These are phyloP conservation scores for Chaetogeoica ovagalla DNA, from an alignment of 2,888 invertebrate genomes.

Conservation along the genomic window DNA sequence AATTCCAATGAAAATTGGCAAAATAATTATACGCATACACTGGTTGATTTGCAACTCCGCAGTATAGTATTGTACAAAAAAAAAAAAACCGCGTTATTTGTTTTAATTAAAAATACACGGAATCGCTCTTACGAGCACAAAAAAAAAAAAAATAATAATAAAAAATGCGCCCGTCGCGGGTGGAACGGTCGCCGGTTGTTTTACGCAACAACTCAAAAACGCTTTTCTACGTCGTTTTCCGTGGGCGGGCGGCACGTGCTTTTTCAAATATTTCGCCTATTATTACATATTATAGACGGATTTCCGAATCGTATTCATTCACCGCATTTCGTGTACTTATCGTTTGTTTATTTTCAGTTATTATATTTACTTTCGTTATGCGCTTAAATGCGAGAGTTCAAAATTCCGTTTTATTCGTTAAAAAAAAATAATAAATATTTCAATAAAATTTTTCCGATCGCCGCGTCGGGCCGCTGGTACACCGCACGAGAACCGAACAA, in stretches of 20 bases:
- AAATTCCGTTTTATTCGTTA: too few species aligned
- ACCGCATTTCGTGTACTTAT: neutral
- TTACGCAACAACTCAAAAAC: too few species aligned
- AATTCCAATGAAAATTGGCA: conserved; percentile 37
- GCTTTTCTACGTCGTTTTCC: too few species aligned
- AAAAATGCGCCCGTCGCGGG: neutral
- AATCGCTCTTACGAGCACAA: conserved; percentile 27
- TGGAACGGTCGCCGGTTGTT: neutral
- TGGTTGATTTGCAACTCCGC: neutral
- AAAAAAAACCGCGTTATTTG: conserved; percentile 26
- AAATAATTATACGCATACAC: conserved; percentile 1
- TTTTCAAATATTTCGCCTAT: conserved; percentile 14
- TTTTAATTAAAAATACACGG: conserved; percentile 45
- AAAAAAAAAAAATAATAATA: conserved; percentile 4
- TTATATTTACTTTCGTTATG: neutral
- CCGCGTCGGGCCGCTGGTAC: too few species aligned
- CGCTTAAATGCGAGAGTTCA: neutral
- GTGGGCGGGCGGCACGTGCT: too few species aligned
- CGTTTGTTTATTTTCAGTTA: neutral
- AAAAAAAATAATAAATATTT: too few species aligned
- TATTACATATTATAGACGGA: neutral
- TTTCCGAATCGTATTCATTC: neutral
- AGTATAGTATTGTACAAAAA: neutral
- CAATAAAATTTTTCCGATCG: too few species aligned
- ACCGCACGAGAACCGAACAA: too few species aligned